phyloP scores from a whole-genome alignment of 1,140 invertebrate genomes.

The Contarinia nasturtii region DNA sequence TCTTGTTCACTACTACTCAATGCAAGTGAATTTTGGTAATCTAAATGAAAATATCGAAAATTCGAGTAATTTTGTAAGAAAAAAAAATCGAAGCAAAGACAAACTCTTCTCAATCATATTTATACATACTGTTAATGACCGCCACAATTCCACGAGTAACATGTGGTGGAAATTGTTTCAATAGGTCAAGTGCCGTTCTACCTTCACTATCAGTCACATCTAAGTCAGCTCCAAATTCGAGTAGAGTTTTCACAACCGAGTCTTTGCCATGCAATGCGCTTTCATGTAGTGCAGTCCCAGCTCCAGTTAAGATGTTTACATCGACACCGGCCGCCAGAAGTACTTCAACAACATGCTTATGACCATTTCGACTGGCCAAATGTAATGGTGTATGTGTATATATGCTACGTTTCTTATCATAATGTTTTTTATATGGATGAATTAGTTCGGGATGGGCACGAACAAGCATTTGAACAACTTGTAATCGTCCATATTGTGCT shows the following conservation, averaged over 20 bases:
- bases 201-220: conserved; percentile 54
- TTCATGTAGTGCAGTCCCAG: conserved; percentile 86
- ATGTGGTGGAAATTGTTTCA: conserved; percentile 70
- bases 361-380: conserved; percentile 79
- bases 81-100: too few species aligned
- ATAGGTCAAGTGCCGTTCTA: conserved; percentile 71
- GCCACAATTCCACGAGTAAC: conserved; percentile 70
- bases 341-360: conserved; percentile 63
- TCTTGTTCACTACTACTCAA: too few species aligned
- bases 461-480: conserved; percentile 73
- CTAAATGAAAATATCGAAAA: too few species aligned
- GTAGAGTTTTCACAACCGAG: conserved; percentile 65
- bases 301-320: conserved; percentile 70
- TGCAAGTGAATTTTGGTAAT: too few species aligned
- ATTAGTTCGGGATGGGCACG: conserved; percentile 60
- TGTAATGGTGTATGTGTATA: conserved; percentile 81
- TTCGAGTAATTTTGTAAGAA: too few species aligned
- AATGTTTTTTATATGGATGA: conserved; percentile 32
- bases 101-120: background rate
- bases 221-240: conserved; percentile 68
- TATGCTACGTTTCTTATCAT: conserved; percentile 11
- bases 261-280: conserved; percentile 86
- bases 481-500: conserved; percentile 68
- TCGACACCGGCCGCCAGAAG: conserved; percentile 70
- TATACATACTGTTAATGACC: conserved; percentile 62